Percentiles rank a stretch among this genome's conserved stretches.
Conservation (phyloP, 1,140 invertebrate species). For the Drosophila ercepeae region DNA sequence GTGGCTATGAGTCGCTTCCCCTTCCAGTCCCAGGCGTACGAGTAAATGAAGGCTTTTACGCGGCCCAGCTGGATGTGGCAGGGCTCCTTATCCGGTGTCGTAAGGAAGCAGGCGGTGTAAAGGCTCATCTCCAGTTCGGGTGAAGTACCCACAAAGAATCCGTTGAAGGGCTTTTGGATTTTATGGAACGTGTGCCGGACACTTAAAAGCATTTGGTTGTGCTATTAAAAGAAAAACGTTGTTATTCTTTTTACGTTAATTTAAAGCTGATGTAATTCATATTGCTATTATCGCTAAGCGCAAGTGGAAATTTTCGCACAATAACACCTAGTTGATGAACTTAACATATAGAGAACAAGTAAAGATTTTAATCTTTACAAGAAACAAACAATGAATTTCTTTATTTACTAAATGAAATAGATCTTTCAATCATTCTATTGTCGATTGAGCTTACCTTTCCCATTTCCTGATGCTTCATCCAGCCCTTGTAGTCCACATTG, state of each 20-base stretch:
- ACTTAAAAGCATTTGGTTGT: constrained; percentile 55
- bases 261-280: background rate
- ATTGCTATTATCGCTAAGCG: background rate
- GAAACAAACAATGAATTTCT: too few species aligned
- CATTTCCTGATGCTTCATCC: constrained; percentile 88
- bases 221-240: constrained; percentile 17
- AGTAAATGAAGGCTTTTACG: constrained; percentile 88
- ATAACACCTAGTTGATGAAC: background rate
- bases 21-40: constrained; percentile 88
- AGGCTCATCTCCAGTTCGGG: constrained; percentile 96
- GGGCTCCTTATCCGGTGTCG: constrained; percentile 87
- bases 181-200: constrained; percentile 90
- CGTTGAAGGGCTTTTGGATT: constrained; percentile 89
- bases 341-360: background rate
- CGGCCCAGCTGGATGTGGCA: constrained; percentile 89
- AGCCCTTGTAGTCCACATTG: constrained; percentile 91
- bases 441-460: constrained; percentile 85
- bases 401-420: background rate
- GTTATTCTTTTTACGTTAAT: background rate
- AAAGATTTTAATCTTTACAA: too few species aligned
- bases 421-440: background rate
- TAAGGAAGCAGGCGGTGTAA: constrained; percentile 93
- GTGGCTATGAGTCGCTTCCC: constrained; percentile 91
- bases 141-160: constrained; percentile 94
- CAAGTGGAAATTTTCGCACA: too few species aligned